Evolutionary conservation across 2,113 vertebrate genomes (phyloP).

Genomic region (Ciconia boyciana): DNA sequence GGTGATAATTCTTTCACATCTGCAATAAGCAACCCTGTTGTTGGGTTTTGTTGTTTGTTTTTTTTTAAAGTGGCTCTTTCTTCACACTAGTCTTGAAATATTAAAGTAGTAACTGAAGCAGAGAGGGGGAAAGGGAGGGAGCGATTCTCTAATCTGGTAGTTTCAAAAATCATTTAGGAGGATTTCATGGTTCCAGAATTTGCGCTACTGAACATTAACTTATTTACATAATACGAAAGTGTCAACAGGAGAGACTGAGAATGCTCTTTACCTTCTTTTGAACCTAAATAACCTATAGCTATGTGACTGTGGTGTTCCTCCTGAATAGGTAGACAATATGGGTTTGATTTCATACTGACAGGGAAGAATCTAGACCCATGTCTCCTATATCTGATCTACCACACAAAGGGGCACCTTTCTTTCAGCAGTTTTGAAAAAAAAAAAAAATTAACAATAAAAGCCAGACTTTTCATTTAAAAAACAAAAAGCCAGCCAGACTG

Average conservation of each 20-base stretch:
- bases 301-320: neutral
- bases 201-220: neutral
- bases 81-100: neutral
- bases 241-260: neutral
- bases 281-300: neutral
- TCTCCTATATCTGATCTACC: neutral
- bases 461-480: neutral
- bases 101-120: neutral
- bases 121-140: neutral
- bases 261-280: neutral
- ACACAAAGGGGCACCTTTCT: neutral
- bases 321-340: neutral
- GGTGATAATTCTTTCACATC: neutral
- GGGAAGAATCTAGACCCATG: rapidly evolving
- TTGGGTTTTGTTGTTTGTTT: neutral
- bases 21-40: neutral
- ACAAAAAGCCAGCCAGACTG: neutral
- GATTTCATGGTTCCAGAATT: neutral
- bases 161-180: neutral
- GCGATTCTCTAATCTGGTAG: neutral
- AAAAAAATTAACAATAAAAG: neutral
- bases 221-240: neutral
- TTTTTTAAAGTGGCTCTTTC: neutral
- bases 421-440: neutral
- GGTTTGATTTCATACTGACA: neutral